Base-by-base conservation (phyloP, 2,113 vertebrate genomes). In the Meleagris gallopavo region DNA sequence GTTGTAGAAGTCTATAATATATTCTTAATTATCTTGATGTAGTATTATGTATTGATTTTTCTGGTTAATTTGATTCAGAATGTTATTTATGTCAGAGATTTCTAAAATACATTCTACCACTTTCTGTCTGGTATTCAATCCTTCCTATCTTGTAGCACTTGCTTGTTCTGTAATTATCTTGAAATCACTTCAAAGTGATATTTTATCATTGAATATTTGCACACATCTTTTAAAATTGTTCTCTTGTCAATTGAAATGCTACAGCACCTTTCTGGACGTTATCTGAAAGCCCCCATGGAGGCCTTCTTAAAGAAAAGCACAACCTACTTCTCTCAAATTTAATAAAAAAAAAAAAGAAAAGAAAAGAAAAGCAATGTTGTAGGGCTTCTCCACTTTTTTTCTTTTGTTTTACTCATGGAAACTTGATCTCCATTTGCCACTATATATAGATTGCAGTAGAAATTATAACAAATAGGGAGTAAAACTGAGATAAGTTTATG, bases 381-480 rank as follows among this genome's bases (percentile, higher is more conserved):
- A 0, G 9, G 8, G 3, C 10, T 60, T 67, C 4, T 24, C 40
- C 46, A 48, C 14, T 6, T 10, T 6, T 27, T 15, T 27, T 21
- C 27, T 21, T 48, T 24, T 2, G 19, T 8, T 32, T 41, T 25
- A 24, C 19, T 12, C 11, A 85, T 40, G 13, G 50, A 34, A 21
- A 46, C 46, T 46, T 21, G 46, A 46, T 11, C 46, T 46, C 46
- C 19, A 85, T 52, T 87, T 57, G 20, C 20, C 20, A 67, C 16
- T 30, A 46, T 27, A 52, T 48, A 24, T 27, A 52, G 13, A 52
- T 40, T 13, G 29, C 24, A 30, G 34, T 4, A 65, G 14, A 52
- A 77, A 61, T 20, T 52, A n/a, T 34, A 69, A 20, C 13, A 64
- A 66, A 41, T 36, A 65, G 11, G 20, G 7, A 61, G 6, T 21